phyloP scores from a whole-genome alignment of 2,888 invertebrate species.

The Aethes cnicana region DNA sequence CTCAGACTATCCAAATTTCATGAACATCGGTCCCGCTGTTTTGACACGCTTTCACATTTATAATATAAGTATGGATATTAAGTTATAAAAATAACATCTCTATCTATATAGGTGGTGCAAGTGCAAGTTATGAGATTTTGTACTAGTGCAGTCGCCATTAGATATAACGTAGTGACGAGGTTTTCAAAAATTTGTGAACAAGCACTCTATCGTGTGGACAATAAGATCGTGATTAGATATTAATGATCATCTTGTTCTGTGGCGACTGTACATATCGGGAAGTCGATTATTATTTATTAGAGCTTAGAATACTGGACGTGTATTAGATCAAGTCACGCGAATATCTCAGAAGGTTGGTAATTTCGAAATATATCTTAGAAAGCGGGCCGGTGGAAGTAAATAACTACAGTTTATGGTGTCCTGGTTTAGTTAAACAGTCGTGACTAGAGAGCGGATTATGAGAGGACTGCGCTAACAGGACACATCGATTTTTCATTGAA shows the following conservation, averaged over 20 bases:
- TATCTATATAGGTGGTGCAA: too few species aligned
- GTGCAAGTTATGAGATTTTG: too few species aligned
- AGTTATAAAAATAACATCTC: too few species aligned
- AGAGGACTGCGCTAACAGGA: constrained; percentile 23
- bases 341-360: constrained; percentile 30
- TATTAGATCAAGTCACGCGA: constrained; percentile 19
- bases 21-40: too few species aligned
- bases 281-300: background rate
- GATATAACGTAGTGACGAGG: too few species aligned
- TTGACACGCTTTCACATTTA: too few species aligned
- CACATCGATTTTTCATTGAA: constrained; percentile 35
- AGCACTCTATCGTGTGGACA: too few species aligned
- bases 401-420: constrained; percentile 36
- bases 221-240: too few species aligned
- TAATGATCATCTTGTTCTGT: background rate
- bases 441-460: constrained; percentile 55
- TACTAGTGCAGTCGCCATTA: too few species aligned
- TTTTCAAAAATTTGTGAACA: background rate
- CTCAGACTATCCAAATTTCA: too few species aligned
- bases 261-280: constrained; percentile 3
- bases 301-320: constrained; percentile 15
- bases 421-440: constrained; percentile 40
- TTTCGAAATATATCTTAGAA: constrained; percentile 45
- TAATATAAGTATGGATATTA: too few species aligned
- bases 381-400: constrained; percentile 41